Evolutionary conservation across 2,113 vertebrate genomes (phyloP).

Genomic region (Ceuthmochares aereus): DNA sequence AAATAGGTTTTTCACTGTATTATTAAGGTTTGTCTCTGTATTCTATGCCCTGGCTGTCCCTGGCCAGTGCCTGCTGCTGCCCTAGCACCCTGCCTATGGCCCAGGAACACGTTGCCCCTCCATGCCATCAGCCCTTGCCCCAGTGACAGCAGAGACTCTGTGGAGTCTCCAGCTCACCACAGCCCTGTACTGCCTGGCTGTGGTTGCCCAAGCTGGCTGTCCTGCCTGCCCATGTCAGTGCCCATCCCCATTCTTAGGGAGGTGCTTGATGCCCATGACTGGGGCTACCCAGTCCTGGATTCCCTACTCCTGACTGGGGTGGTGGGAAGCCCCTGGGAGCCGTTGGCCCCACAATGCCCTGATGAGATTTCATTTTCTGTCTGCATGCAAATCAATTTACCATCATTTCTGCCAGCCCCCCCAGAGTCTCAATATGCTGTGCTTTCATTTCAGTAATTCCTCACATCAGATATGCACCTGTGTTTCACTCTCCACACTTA

Average conservation of each 20-base stretch:
- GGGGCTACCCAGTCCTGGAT: no score
- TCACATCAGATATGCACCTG: background rate
- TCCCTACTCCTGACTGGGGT: no score
- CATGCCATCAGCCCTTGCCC: background rate
- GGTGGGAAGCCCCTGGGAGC: fast-evolving
- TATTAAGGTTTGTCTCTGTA: background rate
- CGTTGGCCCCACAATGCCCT: fast-evolving
- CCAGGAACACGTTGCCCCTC: background rate
- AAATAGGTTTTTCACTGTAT: background rate
- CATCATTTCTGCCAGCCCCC: background rate
- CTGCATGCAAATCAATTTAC: background rate
- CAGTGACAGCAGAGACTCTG: background rate
- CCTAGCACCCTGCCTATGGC: fast-evolving
- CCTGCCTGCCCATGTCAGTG: background rate
- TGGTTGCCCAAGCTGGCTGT: fast-evolving
- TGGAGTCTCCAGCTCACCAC: background rate
- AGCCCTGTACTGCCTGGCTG: fast-evolving
- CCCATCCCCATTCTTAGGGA: fast-evolving
- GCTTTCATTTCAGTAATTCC: background rate
- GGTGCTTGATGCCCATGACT: fast-evolving
- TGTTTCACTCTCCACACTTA: background rate
- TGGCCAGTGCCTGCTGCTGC: fast-evolving
- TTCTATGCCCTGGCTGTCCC: background rate
- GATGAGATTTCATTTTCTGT: background rate
- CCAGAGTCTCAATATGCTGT: background rate